A percentile compares a stretch with the other conserved stretches of the same genome.
Evolutionary conservation across 2,113 vertebrate genomes (phyloP).

Genomic region (Hepsetus odoe): DNA sequence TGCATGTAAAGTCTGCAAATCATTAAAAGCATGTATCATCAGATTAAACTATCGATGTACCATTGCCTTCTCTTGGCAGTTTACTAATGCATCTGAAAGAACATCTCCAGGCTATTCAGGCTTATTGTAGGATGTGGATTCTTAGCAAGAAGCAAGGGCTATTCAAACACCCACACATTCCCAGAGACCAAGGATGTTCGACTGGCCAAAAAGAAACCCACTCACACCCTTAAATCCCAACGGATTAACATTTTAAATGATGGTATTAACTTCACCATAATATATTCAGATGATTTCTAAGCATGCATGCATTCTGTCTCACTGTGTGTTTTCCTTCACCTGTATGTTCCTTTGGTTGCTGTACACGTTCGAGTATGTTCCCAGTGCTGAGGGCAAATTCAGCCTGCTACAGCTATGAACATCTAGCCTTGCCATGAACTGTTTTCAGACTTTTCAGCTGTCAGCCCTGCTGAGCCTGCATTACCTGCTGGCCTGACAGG

Average conservation of each 20-base stretch:
- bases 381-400: not conserved
- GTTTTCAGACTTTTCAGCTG: conserved; percentile 23
- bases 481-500: not conserved
- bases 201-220: not conserved
- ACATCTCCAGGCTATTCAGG: too few relatives aligned
- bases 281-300: not conserved
- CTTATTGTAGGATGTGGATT: not conserved
- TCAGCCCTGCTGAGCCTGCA: conserved; percentile 25
- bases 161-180: not conserved
- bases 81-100: not conserved
- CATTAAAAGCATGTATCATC: too few relatives aligned
- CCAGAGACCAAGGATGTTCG: not conserved
- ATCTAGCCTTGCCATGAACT: conserved; percentile 19
- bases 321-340: not conserved
- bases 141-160: not conserved
- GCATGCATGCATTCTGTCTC: conserved; percentile 5
- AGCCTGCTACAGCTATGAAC: conserved; percentile 29
- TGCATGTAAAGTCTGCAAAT: not conserved
- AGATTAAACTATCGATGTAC: too few relatives aligned
- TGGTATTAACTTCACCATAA: not conserved
- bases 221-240: not conserved
- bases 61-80: too few relatives aligned
- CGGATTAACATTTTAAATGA: conserved; percentile 5
- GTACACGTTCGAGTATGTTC: conserved; percentile 2
- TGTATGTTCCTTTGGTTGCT: not conserved